phyloP scores from a whole-genome alignment of 1,140 invertebrate genomes.

The Chionoecetes opilio region DNA sequence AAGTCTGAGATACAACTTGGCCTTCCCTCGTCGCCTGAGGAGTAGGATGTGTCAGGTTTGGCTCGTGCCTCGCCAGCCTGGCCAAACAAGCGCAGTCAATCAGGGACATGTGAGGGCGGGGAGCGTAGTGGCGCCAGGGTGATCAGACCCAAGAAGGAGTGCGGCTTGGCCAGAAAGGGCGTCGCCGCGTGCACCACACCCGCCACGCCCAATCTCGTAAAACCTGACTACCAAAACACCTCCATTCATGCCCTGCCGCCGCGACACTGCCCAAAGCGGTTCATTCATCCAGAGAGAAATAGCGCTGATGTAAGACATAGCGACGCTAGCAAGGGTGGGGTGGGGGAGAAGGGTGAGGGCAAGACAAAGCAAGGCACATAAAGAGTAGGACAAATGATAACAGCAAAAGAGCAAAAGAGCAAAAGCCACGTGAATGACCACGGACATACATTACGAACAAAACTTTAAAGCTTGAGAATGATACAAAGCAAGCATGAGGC shows the following conservation, averaged over 20 bases:
- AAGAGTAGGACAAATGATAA: too few relatives aligned
- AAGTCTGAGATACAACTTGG: not conserved
- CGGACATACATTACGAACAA: not conserved
- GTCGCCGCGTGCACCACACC: not conserved
- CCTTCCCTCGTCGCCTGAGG: not conserved
- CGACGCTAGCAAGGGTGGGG: not conserved
- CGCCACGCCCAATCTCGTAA: not conserved
- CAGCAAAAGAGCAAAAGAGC: too few relatives aligned
- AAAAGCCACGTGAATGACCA: too few relatives aligned
- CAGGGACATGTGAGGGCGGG: not conserved
- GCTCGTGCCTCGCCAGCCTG: not conserved
- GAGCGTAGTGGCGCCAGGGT: conserved; percentile 12
- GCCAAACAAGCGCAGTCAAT: not conserved
- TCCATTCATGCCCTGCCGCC: not conserved
- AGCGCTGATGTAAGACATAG: not conserved
- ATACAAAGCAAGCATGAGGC: not conserved
- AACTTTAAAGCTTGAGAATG: not conserved
- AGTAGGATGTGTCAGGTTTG: not conserved
- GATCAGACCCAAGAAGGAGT: not conserved
- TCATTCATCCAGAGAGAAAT: not conserved
- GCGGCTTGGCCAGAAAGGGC: not conserved
- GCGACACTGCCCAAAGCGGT: not conserved
- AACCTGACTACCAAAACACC: conserved; percentile 1
- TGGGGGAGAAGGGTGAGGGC: not conserved
- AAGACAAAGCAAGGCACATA: too few relatives aligned